These are phyloP conservation scores for Lutraria rhynchaena DNA, from an alignment of 1,140 invertebrate species.

Conservation along the genomic window DNA sequence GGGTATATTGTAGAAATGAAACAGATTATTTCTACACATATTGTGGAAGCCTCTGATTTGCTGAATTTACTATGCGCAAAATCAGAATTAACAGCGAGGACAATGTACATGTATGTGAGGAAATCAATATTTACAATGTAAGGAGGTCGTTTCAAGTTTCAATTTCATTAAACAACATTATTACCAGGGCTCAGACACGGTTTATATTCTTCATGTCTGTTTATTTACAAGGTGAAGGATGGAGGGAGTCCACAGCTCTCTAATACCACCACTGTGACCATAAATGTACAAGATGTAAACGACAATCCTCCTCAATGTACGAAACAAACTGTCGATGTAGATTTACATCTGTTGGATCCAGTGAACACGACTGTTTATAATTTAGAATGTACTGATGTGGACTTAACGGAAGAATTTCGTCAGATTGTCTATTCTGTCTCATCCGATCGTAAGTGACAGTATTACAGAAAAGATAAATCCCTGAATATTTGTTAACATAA, in stretches of 20 bases:
- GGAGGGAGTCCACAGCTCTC: not conserved
- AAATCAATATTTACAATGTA: no score
- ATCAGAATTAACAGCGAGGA: no score
- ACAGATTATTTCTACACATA: no score
- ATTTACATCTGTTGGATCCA: not conserved
- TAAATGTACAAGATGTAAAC: conserved; percentile 35
- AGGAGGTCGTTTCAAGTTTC: no score
- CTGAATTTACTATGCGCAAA: no score
- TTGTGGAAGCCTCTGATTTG: no score
- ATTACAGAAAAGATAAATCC: no score
- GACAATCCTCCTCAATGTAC: conserved; percentile 27
- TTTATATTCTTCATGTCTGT: not conserved
- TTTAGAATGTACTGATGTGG: conserved; percentile 30
- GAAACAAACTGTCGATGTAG: not conserved
- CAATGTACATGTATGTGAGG: no score
- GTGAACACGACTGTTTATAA: not conserved
- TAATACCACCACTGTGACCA: conserved; percentile 12
- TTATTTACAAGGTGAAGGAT: conserved; percentile 24
- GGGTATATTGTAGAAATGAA: no score
- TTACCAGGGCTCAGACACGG: no score
- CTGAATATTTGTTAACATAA: no score
- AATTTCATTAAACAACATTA: no score
- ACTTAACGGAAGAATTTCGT: not conserved
- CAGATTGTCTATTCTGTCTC: not conserved
- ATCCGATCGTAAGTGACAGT: not conserved